These are phyloP conservation scores for Furcifer pardalis DNA, from an alignment of 2,797 vertebrate genomes.

Conservation along the genomic window DNA sequence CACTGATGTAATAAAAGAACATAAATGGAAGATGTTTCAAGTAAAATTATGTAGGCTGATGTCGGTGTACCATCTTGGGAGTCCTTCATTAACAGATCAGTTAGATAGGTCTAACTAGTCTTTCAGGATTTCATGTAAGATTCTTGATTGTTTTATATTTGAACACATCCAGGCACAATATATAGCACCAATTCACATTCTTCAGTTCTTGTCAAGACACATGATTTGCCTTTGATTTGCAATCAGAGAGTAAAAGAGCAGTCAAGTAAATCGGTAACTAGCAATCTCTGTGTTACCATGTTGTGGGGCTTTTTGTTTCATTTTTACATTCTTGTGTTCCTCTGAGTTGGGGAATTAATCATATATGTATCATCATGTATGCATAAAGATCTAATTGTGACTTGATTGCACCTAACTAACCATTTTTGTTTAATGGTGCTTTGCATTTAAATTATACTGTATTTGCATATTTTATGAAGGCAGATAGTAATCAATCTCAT, in stretches of 20 bases:
- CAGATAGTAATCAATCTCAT: conserved; percentile 65
- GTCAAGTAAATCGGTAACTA: conserved; percentile 15
- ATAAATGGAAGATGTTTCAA: background rate
- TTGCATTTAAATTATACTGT: conserved; percentile 59
- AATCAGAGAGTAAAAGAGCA: conserved; percentile 20
- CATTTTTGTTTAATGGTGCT: conserved; percentile 67
- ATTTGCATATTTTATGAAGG: conserved; percentile 71
- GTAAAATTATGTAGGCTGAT: background rate
- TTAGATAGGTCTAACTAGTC: too few relatives aligned
- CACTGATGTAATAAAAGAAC: background rate
- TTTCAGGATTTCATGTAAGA: background rate
- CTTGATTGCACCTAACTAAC: conserved; percentile 60
- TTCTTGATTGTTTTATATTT: conserved; percentile 28
- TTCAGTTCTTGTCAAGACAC: conserved; percentile 36
- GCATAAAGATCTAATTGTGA: conserved; percentile 43
- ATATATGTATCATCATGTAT: background rate
- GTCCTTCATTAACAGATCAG: too few relatives aligned
- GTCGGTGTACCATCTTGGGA: too few relatives aligned
- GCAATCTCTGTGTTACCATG: background rate
- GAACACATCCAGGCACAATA: conserved; percentile 32
- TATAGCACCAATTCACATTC: conserved; percentile 16
- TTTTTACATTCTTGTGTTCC: conserved; percentile 7
- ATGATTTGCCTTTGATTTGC: conserved; percentile 27
- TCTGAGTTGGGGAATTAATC: conserved; percentile 32
- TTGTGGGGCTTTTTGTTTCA: background rate